phyloP scores from a whole-genome alignment of 2,113 vertebrate species.

The Peromyscus polionotus region DNA sequence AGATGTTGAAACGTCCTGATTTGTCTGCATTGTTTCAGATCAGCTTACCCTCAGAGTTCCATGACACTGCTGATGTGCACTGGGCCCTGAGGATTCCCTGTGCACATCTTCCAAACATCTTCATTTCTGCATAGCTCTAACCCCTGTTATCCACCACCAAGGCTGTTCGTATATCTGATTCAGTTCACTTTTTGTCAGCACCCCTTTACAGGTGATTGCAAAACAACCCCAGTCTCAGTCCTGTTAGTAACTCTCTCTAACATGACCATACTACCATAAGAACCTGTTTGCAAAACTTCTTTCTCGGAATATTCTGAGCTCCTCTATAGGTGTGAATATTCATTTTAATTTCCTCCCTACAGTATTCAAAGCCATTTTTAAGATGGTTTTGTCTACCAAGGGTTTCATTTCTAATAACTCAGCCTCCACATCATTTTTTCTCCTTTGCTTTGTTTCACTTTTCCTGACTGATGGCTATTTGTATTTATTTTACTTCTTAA shows the following conservation, averaged over 20 bases:
- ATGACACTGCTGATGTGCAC: fast-evolving
- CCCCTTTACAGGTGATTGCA: background rate
- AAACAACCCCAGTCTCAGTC: background rate
- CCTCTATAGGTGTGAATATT: background rate
- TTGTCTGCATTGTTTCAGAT: background rate
- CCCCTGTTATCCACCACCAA: background rate
- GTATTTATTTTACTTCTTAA: slow-evolving; percentile 25
- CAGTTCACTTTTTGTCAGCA: background rate
- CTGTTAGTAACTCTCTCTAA: background rate
- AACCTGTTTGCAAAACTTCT: background rate
- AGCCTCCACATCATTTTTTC: background rate
- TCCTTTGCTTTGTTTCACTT: slow-evolving; percentile 6
- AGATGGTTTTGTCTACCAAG: background rate
- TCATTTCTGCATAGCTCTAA: background rate
- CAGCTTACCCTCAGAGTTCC: background rate
- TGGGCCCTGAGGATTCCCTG: fast-evolving
- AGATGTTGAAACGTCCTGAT: background rate
- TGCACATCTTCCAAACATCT: background rate
- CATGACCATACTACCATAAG: background rate
- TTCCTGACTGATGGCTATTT: background rate
- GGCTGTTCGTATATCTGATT: background rate
- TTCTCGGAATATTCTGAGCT: slow-evolving; percentile 5
- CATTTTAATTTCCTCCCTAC: background rate
- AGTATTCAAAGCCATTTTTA: slow-evolving; percentile 5
- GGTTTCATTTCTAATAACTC: background rate